Conservation (phyloP, 2,113 vertebrate genomes). For the Prochilodus magdalenae region DNA sequence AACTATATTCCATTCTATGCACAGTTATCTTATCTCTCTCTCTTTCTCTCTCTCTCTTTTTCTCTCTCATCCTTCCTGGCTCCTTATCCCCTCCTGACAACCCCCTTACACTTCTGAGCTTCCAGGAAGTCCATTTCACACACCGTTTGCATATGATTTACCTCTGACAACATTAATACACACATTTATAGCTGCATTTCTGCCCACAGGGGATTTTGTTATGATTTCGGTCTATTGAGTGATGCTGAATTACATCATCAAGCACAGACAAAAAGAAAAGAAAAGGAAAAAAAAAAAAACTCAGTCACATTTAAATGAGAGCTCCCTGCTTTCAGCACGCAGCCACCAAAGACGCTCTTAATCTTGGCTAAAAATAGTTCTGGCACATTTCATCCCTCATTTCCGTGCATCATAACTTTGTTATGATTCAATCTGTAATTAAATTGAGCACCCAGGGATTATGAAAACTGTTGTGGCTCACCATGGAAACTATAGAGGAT, state of each 20-base stretch:
- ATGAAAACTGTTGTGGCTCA: conserved; percentile 49
- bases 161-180: conserved; percentile 46
- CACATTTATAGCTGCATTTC: not conserved
- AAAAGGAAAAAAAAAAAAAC: not conserved
- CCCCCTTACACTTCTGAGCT: not conserved
- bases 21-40: not conserved
- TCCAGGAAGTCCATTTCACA: not conserved
- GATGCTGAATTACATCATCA: not conserved
- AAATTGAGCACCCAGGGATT: conserved; percentile 50
- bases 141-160: not conserved
- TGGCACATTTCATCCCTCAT: conserved; percentile 28
- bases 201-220: not conserved
- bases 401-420: conserved; percentile 49
- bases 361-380: conserved; percentile 47
- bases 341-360: conserved; percentile 20
- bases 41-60: not conserved
- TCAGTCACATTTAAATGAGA: conserved; percentile 36
- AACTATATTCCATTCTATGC: not conserved
- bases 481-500: conserved; percentile 54
- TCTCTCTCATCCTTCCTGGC: too few species aligned
- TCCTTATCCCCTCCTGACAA: conserved; percentile 6
- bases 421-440: conserved; percentile 57
- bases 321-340: not conserved
- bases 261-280: not conserved
- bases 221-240: not conserved